Percentiles rank a stretch among this genome's conserved stretches.
Conservation (phyloP, 2,888 invertebrate genomes). For the Euzetes globulus region DNA sequence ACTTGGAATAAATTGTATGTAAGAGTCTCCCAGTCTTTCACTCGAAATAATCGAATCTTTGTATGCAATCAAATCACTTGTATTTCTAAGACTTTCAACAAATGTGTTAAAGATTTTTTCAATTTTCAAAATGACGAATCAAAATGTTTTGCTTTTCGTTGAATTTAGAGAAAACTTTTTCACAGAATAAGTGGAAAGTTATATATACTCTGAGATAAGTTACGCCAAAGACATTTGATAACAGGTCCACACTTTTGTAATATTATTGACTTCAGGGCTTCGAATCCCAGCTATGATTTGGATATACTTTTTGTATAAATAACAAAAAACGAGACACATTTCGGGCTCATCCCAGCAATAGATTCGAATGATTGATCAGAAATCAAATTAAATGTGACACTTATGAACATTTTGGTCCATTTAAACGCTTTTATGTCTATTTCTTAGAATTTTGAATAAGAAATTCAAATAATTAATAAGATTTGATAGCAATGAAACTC, state of each 20-base stretch:
- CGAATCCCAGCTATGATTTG: not conserved
- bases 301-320: slow-evolving; percentile 13
- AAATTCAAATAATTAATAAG: not conserved
- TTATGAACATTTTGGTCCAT: not conserved
- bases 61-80: slow-evolving; percentile 21
- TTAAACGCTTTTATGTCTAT: too few species aligned
- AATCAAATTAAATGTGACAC: not conserved
- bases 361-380: not conserved
- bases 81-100: slow-evolving; percentile 1
- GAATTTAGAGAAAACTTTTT: not conserved
- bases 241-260: slow-evolving; percentile 1
- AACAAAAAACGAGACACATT: slow-evolving; percentile 1
- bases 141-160: not conserved
- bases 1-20: not conserved
- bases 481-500: too few species aligned
- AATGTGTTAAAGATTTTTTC: slow-evolving; percentile 1
- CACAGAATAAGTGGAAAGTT: slow-evolving; percentile 6
- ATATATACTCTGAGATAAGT: slow-evolving; percentile 1
- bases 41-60: not conserved
- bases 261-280: slow-evolving; percentile 21
- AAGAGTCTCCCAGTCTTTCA: not conserved
- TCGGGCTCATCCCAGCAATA: not conserved
- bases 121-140: not conserved
- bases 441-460: not conserved
- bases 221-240: not conserved